Percentiles rank a stretch among this genome's conserved stretches.
These are phyloP conservation scores for Xanthia icteritia DNA, from an alignment of 2,888 invertebrate species.

Conservation along the genomic window DNA sequence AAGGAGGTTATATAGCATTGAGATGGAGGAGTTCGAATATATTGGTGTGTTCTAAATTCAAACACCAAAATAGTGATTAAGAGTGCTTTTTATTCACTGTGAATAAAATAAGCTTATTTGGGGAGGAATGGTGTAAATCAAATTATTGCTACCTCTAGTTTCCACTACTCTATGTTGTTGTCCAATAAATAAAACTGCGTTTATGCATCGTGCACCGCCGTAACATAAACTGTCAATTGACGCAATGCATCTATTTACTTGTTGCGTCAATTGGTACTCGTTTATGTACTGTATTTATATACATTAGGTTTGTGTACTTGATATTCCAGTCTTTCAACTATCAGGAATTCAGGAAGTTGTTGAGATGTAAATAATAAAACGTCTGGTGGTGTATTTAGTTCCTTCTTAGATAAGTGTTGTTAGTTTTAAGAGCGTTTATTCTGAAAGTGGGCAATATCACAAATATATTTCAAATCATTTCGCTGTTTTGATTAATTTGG, in stretches of 20 bases:
- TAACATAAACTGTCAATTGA: conserved; percentile 75
- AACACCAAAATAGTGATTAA: no score
- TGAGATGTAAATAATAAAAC: conserved; percentile 34
- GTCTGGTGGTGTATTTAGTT: conserved; percentile 15
- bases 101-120: no score
- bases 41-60: no score
- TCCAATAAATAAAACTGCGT: conserved; percentile 65
- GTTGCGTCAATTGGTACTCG: conserved; percentile 44
- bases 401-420: conserved; percentile 37
- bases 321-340: conserved; percentile 46
- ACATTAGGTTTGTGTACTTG: conserved; percentile 28
- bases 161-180: conserved; percentile 51
- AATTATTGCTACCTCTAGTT: not conserved
- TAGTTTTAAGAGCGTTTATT: not conserved
- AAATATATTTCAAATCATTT: no score
- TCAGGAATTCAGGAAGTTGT: conserved; percentile 42
- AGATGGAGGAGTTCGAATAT: no score
- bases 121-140: not conserved
- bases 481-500: no score
- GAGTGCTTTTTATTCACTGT: no score
- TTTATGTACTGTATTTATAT: conserved; percentile 23
- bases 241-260: conserved; percentile 63
- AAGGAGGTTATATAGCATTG: no score
- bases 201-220: conserved; percentile 42
- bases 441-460: no score